These are phyloP conservation scores for Caenorhabditis doughertyi DNA, from an alignment of 2,888 invertebrate species.

Conservation along the genomic window DNA sequence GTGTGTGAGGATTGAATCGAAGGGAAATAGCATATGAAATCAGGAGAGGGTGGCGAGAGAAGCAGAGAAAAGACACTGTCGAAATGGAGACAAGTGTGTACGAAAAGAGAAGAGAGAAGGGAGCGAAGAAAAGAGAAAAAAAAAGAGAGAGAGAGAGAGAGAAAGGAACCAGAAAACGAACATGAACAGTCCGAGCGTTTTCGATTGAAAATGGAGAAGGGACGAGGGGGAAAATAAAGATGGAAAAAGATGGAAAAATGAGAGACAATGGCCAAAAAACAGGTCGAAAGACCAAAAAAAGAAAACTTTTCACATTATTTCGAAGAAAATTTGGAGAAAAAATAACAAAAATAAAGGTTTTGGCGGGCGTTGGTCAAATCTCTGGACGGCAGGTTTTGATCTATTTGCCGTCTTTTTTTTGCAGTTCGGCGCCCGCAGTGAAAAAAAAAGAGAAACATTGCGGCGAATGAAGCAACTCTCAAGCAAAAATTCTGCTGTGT, in stretches of 20 bases:
- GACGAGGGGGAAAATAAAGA: no score
- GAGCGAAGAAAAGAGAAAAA: neutral
- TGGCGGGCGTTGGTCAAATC: slow-evolving; percentile 27
- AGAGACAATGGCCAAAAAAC: neutral
- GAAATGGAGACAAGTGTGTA: neutral
- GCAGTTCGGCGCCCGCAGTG: slow-evolving; percentile 16
- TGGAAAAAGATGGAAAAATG: no score
- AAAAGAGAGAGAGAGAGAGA: neutral
- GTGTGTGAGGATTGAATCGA: neutral
- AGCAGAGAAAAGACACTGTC: slow-evolving; percentile 32
- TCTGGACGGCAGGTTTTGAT: slow-evolving; percentile 13
- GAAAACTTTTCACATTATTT: no score
- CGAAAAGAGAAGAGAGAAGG: neutral
- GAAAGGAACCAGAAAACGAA: slow-evolving; percentile 3
- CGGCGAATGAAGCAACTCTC: slow-evolving; percentile 25
- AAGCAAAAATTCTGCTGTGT: slow-evolving; percentile 5
- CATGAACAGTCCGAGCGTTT: no score
- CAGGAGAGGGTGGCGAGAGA: slow-evolving; percentile 14
- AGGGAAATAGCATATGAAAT: slow-evolving; percentile 7
- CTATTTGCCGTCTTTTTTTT: slow-evolving; percentile 36
- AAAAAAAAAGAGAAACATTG: neutral
- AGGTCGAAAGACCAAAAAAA: neutral
- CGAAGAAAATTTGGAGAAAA: neutral
- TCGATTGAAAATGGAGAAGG: neutral
- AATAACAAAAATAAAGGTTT: slow-evolving; percentile 6